Evolutionary conservation across 2,888 invertebrate species (phyloP), one percentile per base, ranked within the genome.

Genomic region (Orthosia gothica): DNA sequence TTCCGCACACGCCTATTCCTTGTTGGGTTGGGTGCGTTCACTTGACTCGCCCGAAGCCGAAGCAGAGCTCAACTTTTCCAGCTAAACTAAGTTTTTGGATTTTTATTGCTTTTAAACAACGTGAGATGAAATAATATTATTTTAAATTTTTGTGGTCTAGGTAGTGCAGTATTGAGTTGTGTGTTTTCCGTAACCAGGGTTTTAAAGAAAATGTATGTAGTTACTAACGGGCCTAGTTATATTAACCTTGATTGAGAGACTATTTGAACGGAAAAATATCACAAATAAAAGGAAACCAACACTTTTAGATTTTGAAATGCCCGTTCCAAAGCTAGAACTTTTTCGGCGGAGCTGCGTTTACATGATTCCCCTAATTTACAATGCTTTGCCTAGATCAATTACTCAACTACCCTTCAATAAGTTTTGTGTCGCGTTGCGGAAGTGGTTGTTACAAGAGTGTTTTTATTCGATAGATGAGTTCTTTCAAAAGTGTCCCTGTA

Each of bases 31-130:
- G 92, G 92, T 93, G 93, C 92, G 93, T 93, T 93, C 91, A 91
- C 93, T 93, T 90, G 86, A 89, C 92, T 91, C 94, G 91, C 88
- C 87, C 89, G 90, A 92, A 92, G 92, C 92, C 91, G 92, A 93
- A 94, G 93, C 93, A 92, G 93, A 93, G 95, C 93, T 87, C 87
- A 95, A 95, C 94, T 96, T 95, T 92, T 91, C 90, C 92, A 92
- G 94, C 93, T 92, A 92, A 95, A 94, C 93, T 94, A 93, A 95
- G 89, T 93, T 95, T 95, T 92, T 89, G 91, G 93, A 95, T 95
- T 96, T 95, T 95, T 96, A 96, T 96, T 95, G 94, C 96, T 95
- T 96, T 93, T 92, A 92, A 93, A 93, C 93, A 94, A 95, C 96
- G 95, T 94, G 95, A 94, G 93, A 93, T 91, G 93, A 93, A 94